phyloP scores from a whole-genome alignment of 2,113 vertebrate genomes.

The Prionailurus viverrinus region DNA sequence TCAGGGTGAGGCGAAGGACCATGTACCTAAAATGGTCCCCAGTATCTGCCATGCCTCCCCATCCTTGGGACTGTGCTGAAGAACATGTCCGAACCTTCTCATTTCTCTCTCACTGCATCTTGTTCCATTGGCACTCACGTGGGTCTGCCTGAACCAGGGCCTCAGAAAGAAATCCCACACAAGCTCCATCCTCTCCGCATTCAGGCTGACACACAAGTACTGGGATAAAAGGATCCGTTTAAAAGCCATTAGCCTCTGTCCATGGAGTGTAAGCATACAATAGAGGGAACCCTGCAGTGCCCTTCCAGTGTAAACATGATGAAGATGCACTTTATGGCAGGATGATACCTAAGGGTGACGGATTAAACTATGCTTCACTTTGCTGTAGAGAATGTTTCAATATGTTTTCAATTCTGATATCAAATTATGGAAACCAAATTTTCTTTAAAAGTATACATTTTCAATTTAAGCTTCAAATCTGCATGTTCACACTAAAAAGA shows the following conservation, averaged over 20 bases:
- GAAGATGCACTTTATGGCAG: not conserved
- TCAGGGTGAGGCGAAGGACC: fast-evolving
- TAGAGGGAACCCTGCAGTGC: fast-evolving
- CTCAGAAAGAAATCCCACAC: not conserved
- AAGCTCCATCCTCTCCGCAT: fast-evolving
- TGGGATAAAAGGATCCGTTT: not conserved
- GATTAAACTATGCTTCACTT: not conserved
- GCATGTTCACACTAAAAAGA: not conserved
- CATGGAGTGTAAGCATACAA: too few relatives aligned
- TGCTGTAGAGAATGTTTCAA: not conserved
- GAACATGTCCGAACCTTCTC: not conserved
- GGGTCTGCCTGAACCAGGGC: not conserved
- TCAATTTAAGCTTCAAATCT: not conserved
- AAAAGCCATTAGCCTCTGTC: not conserved
- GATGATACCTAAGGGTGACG: fast-evolving
- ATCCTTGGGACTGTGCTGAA: too few relatives aligned
- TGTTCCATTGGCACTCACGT: fast-evolving
- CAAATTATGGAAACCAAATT: not conserved
- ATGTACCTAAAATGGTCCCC: not conserved
- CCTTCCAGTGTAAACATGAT: fast-evolving
- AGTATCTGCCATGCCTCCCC: not conserved
- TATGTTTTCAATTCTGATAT: not conserved
- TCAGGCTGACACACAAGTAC: fast-evolving
- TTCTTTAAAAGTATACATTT: not conserved
- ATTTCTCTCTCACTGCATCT: not conserved